Evolutionary conservation across 53 echinoderm and acorn worm species (phyloP), one percentile per base, ranked within the genome.

Genomic region (Holothuria scabra): DNA sequence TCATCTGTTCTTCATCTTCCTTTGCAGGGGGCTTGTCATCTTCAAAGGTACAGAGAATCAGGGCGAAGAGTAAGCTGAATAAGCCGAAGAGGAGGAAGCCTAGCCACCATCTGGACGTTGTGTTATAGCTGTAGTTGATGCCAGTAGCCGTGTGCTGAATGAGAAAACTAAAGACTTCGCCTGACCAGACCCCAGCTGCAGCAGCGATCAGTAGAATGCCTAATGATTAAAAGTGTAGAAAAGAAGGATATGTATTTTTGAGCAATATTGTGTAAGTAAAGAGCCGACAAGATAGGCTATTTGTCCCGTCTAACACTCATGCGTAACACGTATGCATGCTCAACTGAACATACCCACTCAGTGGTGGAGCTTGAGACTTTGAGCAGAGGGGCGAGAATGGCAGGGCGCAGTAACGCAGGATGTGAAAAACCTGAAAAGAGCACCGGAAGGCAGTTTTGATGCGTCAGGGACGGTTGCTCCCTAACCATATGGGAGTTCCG

Each of bases 101-200:
- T 22, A 89, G 74, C 90, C 90, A 89, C 90, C 90, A 89, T 55
- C 85, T 60, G 0, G 90, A 85, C 3, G 81, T 28, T 2, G 85
- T 79, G 32, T 81, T 85, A 30, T 85, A 89, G 38, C 65, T 64
- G 24, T 64, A 61, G 19, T 44, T 46, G 35, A 30, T 58, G 12
- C 48, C 65, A 22, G 46, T 64, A 24, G 28, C 64, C n/a, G 62
- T 64, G 35, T 13, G 64, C 30, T 89, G 85, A 62, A 85, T 89
- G 61, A 85, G 55, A 56, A 85, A 89, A 34, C 85, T 30, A 5
- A 85, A 78, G 16, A 89, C 59, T 28, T 85, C 72, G 19, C 90
- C 90, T 24, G 60, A 21, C 89, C 89, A 89, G 10, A 46, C 71
- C 2, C 89, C 89, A 19, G 80, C 62, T 14, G 80, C 80, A 0